Evolutionary conservation across 2,113 vertebrate species (phyloP), one percentile per base, ranked within the genome.

Genomic region (Chrysemys picta): DNA sequence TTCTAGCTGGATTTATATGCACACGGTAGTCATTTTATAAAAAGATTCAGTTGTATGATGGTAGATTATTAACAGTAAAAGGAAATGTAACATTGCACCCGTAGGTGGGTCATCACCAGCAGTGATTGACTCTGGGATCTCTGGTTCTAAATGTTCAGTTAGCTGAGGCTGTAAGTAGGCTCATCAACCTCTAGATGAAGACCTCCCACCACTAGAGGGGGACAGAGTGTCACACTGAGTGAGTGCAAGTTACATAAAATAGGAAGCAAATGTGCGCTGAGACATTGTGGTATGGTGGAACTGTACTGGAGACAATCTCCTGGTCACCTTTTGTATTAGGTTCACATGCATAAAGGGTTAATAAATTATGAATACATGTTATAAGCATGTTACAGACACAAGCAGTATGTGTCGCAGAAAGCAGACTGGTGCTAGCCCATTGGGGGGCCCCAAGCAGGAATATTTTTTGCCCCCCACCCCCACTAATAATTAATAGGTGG

Each of bases 361-460:
- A 1, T 65, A 65, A 29, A 59, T 59, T 25, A 0, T 72, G 52
- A 82, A 59, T 2, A 72, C 4, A 1, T 6, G 0, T 31, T 25
- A 38, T 1, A 27, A 5, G 7, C 4, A 4, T 0, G 0, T 7
- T 4, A 1, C 1, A 0, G 1, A 12, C 52, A 47, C 0, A 4
- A 62, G 22, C 45, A 50, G 65, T 27, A 24, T 9, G 57, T 10
- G 12, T 25, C 5, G 19, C 0, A 38, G 22, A 2, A 65, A 25
- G 22, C 11, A n/a, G 53, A 12, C 49, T 4, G 52, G 52, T 53
- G 52, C 52, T 53, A 53, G 17, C 52, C 52, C 52, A 53, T 6
- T 17, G 50, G 52, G 54, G 54, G 54, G 54, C 22, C 54, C 8
- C 19, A 56, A 56, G 54, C 22, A 56, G 54, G 54, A 21, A 24